These are phyloP conservation scores for human DNA, from an alignment of 2,113 vertebrate genomes.

Conservation along the genomic window DNA sequence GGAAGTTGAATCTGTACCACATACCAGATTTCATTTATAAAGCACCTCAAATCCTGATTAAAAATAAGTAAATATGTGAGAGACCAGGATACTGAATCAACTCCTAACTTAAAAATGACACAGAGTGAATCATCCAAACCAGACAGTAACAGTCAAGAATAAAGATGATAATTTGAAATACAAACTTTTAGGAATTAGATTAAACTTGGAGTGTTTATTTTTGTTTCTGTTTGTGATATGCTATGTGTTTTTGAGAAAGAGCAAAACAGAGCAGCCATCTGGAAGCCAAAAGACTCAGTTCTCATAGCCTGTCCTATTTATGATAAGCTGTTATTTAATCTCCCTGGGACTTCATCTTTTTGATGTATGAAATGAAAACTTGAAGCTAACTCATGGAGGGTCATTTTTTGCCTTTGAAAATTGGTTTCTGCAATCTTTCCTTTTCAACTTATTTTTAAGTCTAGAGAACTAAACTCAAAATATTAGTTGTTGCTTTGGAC, in stretches of 20 bases:
- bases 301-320: neutral
- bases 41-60: neutral
- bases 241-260: neutral
- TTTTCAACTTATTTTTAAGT: slow-evolving; percentile 6
- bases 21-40: neutral
- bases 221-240: neutral
- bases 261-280: neutral
- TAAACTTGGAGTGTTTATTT: neutral
- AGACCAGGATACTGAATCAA: neutral
- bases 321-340: neutral
- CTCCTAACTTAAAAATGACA: neutral
- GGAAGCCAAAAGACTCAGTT: neutral
- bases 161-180: neutral
- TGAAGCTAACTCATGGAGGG: neutral
- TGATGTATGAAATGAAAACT: neutral
- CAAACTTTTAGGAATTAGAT: neutral
- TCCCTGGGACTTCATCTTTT: neutral
- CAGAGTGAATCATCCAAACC: neutral
- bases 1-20: neutral
- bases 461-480: neutral
- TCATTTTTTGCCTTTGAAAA: neutral
- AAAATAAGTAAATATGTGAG: neutral
- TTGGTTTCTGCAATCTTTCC: neutral
- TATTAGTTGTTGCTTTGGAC: neutral
- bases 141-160: neutral